phyloP scores from a whole-genome alignment of 2,113 vertebrate genomes.

The Coracopsis vasa region DNA sequence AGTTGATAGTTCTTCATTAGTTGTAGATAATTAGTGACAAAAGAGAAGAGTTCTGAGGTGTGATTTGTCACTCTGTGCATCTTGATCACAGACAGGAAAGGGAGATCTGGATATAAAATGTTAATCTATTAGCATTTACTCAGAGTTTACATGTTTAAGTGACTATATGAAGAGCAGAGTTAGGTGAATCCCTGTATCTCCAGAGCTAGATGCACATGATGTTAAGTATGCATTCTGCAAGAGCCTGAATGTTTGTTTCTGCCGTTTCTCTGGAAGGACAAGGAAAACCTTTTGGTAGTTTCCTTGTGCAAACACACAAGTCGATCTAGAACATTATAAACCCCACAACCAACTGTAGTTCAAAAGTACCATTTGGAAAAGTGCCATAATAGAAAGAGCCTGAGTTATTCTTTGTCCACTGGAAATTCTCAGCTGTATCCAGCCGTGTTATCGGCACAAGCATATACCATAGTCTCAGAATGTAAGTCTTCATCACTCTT shows the following conservation, averaged over 20 bases:
- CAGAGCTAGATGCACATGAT: background rate
- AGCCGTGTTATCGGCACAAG: conserved; percentile 74
- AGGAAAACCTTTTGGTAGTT: background rate
- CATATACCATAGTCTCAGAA: conserved; percentile 68
- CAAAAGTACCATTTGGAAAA: conserved; percentile 85
- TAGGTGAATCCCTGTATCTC: background rate
- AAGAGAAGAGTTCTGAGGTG: background rate
- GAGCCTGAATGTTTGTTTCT: background rate
- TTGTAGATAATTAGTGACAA: background rate
- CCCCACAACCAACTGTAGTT: background rate
- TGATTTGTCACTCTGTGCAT: background rate
- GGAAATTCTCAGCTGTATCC: conserved; percentile 78
- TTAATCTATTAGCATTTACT: background rate
- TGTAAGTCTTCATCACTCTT: background rate
- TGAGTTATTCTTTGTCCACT: conserved; percentile 84
- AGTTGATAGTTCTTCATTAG: background rate
- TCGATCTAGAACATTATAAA: background rate
- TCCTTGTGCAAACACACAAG: background rate
- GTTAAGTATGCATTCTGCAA: background rate
- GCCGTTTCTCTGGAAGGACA: background rate
- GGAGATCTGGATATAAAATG: background rate
- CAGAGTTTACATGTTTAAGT: background rate
- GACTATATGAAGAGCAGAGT: background rate
- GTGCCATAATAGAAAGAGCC: conserved; percentile 92
- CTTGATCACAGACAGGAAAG: background rate